Conservation (phyloP, 2,888 invertebrate species). For the Drosophila robusta region DNA sequence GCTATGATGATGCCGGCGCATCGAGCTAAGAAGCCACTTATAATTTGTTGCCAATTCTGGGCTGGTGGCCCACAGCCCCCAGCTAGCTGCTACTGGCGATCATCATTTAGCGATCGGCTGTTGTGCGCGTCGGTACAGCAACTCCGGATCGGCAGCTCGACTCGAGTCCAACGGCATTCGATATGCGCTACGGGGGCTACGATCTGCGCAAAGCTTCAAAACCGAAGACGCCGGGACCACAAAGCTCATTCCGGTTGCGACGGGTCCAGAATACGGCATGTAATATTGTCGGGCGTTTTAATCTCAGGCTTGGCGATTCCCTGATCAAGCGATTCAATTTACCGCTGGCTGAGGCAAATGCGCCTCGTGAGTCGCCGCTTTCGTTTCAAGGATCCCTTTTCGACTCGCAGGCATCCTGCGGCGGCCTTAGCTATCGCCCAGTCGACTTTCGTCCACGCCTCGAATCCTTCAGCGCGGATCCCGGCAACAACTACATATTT, state of each 20-base stretch:
- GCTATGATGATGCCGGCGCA: slow-evolving; percentile 32
- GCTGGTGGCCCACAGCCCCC: slow-evolving; percentile 26
- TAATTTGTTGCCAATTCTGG: slow-evolving; percentile 53
- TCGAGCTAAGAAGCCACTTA: slow-evolving; percentile 27
- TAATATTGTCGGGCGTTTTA: slow-evolving; percentile 82
- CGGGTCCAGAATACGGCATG: slow-evolving; percentile 83
- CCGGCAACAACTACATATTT: slow-evolving; percentile 77
- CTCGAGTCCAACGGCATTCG: slow-evolving; percentile 16
- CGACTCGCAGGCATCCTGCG: slow-evolving; percentile 66
- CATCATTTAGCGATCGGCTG: slow-evolving; percentile 59
- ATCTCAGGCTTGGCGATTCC: slow-evolving; percentile 79
- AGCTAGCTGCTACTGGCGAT: slow-evolving; percentile 32
- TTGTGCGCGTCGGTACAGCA: slow-evolving; percentile 45
- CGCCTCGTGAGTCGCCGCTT: slow-evolving; percentile 81
- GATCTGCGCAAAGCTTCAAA: slow-evolving; percentile 83
- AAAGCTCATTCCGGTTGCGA: slow-evolving; percentile 79
- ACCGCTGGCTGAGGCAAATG: slow-evolving; percentile 16
- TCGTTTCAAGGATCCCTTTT: slow-evolving; percentile 84
- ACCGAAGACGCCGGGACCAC: slow-evolving; percentile 64
- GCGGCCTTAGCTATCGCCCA: slow-evolving; percentile 67
- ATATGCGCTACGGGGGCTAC: slow-evolving; percentile 85
- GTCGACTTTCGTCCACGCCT: slow-evolving; percentile 78
- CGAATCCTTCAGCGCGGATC: slow-evolving; percentile 41
- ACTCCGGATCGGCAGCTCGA: neutral
- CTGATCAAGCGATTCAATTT: slow-evolving; percentile 61